Evolutionary conservation across 2,113 vertebrate genomes (phyloP).

Genomic region (Ariopsis seemanni): DNA sequence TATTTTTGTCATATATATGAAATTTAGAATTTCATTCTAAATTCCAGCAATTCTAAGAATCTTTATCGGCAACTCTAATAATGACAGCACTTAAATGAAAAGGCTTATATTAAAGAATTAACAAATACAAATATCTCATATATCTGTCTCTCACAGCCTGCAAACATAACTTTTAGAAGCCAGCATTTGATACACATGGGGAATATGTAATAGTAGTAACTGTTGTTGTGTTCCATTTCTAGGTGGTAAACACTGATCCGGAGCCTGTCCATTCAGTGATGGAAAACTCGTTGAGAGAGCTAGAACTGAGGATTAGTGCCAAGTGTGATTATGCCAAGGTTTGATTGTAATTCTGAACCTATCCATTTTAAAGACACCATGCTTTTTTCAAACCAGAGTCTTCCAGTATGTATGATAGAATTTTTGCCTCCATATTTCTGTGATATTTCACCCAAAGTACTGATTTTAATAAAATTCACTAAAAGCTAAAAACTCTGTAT

Average conservation of each 20-base stretch:
- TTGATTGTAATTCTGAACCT: slow-evolving; percentile 55
- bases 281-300: slow-evolving; percentile 72
- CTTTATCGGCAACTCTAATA: background rate
- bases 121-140: background rate
- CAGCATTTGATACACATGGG: background rate
- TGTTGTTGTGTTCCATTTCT: slow-evolving; percentile 21
- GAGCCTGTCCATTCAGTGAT: slow-evolving; percentile 76
- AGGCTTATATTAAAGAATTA: background rate
- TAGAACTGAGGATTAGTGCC: slow-evolving; percentile 77
- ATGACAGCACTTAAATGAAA: background rate
- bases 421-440: background rate
- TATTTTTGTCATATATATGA: too few relatives aligned
- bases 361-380: slow-evolving; percentile 80
- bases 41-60: background rate
- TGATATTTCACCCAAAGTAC: background rate
- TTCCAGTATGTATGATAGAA: slow-evolving; percentile 75
- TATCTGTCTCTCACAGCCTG: background rate
- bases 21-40: too few relatives aligned
- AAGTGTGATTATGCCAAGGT: slow-evolving; percentile 71
- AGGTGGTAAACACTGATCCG: slow-evolving; percentile 75
- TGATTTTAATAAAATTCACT: background rate
- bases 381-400: slow-evolving; percentile 77
- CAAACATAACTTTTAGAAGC: background rate
- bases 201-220: background rate
- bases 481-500: background rate